Conservation (phyloP, 2,888 invertebrate species). For the Gisinianus flammeolus region DNA sequence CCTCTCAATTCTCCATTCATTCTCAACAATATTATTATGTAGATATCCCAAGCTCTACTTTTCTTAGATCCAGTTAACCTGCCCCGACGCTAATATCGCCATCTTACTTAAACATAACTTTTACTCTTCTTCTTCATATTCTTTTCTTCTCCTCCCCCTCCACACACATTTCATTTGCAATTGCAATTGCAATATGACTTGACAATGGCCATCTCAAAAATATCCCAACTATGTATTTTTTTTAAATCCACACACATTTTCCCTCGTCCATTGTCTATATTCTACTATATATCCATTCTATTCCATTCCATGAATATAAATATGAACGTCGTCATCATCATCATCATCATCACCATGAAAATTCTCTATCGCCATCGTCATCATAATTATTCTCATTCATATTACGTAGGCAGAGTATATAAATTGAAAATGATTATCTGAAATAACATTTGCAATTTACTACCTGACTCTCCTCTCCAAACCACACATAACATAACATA, state of each 20-base stretch:
- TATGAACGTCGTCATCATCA: no score
- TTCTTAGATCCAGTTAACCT: constrained; percentile 33
- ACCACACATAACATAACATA: background rate
- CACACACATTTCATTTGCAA: no score
- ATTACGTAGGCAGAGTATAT: background rate
- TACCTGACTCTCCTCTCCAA: background rate
- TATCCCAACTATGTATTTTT: no score
- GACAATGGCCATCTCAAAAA: no score
- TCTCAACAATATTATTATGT: no score
- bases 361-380: background rate
- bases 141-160: background rate
- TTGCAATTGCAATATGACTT: no score
- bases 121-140: constrained; percentile 10
- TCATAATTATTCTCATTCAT: background rate
- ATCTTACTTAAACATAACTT: constrained; percentile 20
- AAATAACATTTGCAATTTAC: background rate
- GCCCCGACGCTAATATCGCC: background rate
- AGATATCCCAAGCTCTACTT: background rate
- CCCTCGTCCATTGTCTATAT: no score
- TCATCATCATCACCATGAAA: no score
- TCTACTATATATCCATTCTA: no score
- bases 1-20: constrained; percentile 13
- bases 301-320: no score
- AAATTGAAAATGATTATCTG: background rate
- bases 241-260: no score